A percentile compares a stretch with the other conserved stretches of the same genome.
These are phyloP conservation scores for Belgica antarctica DNA, from an alignment of 2,888 invertebrate species.

Conservation along the genomic window DNA sequence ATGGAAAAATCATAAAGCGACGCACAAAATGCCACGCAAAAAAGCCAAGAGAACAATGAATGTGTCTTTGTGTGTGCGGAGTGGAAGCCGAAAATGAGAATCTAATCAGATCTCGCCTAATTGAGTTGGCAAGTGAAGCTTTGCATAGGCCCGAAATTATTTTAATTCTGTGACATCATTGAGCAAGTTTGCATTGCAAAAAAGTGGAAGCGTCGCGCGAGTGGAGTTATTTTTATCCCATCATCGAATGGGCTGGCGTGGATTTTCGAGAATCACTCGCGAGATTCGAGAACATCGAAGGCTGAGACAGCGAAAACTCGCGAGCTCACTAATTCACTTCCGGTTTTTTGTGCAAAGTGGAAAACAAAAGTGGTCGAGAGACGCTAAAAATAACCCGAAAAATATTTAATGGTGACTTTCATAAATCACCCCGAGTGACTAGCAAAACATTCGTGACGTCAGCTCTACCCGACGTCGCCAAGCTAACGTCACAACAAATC, in stretches of 20 bases:
- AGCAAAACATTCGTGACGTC: not conserved
- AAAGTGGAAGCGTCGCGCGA: not conserved
- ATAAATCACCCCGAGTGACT: not conserved
- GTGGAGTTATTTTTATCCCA: not conserved
- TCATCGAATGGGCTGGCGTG: not conserved
- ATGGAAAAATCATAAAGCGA: not conserved
- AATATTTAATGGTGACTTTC: slow-evolving; percentile 11
- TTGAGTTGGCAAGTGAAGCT: too few relatives aligned
- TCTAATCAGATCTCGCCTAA: slow-evolving; percentile 1
- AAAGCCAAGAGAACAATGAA: not conserved
- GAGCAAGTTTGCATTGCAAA: too few relatives aligned
- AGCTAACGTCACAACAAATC: too few relatives aligned
- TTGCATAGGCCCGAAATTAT: too few relatives aligned
- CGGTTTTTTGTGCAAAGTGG: not conserved
- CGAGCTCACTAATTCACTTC: not conserved
- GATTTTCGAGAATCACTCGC: not conserved
- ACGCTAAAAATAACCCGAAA: not conserved
- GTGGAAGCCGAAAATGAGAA: not conserved
- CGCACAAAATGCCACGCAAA: slow-evolving; percentile 11
- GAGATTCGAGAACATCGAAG: not conserved
- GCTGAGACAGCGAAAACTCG: not conserved
- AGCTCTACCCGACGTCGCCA: not conserved
- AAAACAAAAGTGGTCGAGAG: not conserved
- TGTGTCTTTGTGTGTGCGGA: not conserved
- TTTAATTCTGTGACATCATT: slow-evolving; percentile 1